Evolutionary conservation across 2,797 vertebrate genomes (phyloP).

Genomic region (Platalea minor): DNA sequence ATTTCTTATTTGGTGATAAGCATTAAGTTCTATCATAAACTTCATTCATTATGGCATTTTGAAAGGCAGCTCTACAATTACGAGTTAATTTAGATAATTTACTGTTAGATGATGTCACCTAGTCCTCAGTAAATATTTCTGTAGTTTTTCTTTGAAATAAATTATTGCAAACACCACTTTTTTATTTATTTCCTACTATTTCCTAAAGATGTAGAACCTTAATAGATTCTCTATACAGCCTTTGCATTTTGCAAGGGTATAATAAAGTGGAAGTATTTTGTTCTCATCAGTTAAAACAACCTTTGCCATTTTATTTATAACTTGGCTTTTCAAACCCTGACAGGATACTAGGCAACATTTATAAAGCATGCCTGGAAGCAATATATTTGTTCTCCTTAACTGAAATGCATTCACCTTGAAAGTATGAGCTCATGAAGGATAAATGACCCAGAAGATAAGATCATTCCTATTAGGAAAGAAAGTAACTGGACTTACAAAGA

Average conservation of each 20-base stretch:
- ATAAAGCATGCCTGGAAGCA: constrained; percentile 56
- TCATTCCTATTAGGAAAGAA: constrained; percentile 62
- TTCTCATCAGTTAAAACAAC: constrained; percentile 35
- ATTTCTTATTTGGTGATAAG: background rate
- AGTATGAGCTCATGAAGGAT: constrained; percentile 53
- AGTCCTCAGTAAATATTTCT: background rate
- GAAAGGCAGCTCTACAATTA: background rate
- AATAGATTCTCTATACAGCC: background rate
- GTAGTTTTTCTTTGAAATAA: background rate
- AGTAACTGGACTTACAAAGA: background rate
- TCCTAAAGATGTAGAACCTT: background rate
- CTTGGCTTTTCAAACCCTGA: constrained; percentile 44
- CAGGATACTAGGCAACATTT: constrained; percentile 42
- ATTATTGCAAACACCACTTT: background rate
- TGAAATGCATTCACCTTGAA: constrained; percentile 67
- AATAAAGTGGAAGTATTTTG: constrained; percentile 44
- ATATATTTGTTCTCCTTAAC: constrained; percentile 60
- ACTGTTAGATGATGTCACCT: background rate
- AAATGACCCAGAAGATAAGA: constrained; percentile 67
- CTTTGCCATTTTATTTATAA: constrained; percentile 68
- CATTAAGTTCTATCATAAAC: background rate
- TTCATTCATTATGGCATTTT: background rate
- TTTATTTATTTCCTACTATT: background rate
- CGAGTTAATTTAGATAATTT: background rate
- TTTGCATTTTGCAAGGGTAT: background rate